Evolutionary conservation across 2,797 vertebrate genomes (phyloP).

Genomic region (Siniperca scherzeri): DNA sequence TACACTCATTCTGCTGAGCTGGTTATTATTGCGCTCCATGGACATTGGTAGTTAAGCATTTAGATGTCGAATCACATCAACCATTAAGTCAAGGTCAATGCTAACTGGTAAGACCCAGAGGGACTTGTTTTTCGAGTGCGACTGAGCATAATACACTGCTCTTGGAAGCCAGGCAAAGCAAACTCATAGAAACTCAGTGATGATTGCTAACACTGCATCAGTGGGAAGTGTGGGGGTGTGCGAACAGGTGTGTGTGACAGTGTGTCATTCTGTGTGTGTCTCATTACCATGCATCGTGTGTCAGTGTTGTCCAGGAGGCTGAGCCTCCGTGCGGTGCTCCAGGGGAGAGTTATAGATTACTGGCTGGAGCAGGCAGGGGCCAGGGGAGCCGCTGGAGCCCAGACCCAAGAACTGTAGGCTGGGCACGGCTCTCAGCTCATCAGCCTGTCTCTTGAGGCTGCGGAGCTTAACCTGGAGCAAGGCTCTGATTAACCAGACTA

Average conservation of each 20-base stretch:
- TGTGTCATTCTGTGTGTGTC: slow-evolving; percentile 69
- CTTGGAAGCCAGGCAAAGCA: slow-evolving; percentile 20
- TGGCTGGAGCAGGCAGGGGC: slow-evolving; percentile 76
- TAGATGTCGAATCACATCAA: slow-evolving; percentile 67
- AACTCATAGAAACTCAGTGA: slow-evolving; percentile 55
- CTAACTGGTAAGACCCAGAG: slow-evolving; percentile 33
- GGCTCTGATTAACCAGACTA: slow-evolving; percentile 99
- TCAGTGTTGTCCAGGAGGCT: slow-evolving; percentile 81
- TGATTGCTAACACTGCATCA: slow-evolving; percentile 55
- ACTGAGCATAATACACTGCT: slow-evolving; percentile 12
- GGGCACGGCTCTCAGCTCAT: slow-evolving; percentile 93
- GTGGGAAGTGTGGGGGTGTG: slow-evolving; percentile 64
- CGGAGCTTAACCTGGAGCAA: slow-evolving; percentile 91
- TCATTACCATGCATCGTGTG: slow-evolving; percentile 83
- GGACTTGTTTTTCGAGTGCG: slow-evolving; percentile 35
- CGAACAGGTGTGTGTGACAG: slow-evolving; percentile 69
- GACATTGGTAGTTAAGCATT: slow-evolving; percentile 75
- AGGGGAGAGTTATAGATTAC: slow-evolving; percentile 85
- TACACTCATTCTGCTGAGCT: slow-evolving; percentile 74
- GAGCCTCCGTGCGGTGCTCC: slow-evolving; percentile 74
- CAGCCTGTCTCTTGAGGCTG: slow-evolving; percentile 83
- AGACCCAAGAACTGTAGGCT: slow-evolving; percentile 87
- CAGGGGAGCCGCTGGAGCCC: slow-evolving; percentile 72
- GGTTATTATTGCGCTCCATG: slow-evolving; percentile 55
- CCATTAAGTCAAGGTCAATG: slow-evolving; percentile 73